Evolutionary conservation across 2,888 invertebrate species (phyloP), one percentile per base, ranked within the genome.

Genomic region (Morpho achilles): DNA sequence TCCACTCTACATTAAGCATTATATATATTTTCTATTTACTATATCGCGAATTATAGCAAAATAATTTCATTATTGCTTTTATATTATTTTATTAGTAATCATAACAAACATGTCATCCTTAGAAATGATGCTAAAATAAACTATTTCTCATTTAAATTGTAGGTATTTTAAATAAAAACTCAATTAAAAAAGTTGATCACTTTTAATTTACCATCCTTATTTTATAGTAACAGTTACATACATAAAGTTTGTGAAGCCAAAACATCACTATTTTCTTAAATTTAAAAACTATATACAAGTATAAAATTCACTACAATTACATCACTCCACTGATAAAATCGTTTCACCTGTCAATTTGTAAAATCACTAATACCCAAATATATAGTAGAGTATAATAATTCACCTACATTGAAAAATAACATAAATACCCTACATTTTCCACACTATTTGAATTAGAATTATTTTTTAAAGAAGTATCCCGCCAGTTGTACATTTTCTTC

Each of bases 261-360:
- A 87, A 82, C 81, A 72, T 83, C 77, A 81, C 87, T 87, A 84
- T 81, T 72, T 73, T 75, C 76, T 77, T 83, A 80, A 72, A 78
- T 64, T 73, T 79, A 79, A 78, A 76, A 76, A 74, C 76, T 80
- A 84, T 87, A 76, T 88, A 89, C 88, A 88, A 78, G 86, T 89
- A 87, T 81, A 88, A 88, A 88, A 88, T 78, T 79, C 79, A 82
- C 87, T 87, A 87, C 85, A 60, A 66, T 67, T 67, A 74, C 79
- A 72, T 75, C 79, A 79, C 79, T 67, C 77, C 70, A 72, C 71
- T 75, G 74, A 81, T 77, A 79, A 80, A 77, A 79, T 77, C 72
- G 51, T 60, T 80, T 79, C 76, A 77, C 77, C 73, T 77, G 77
- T 81, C 65, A 61, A 48, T 64, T 62, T 62, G 56, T 64, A 50